phyloP scores from a whole-genome alignment of 1,140 invertebrate genomes.

The Acromyrmex heyeri region DNA sequence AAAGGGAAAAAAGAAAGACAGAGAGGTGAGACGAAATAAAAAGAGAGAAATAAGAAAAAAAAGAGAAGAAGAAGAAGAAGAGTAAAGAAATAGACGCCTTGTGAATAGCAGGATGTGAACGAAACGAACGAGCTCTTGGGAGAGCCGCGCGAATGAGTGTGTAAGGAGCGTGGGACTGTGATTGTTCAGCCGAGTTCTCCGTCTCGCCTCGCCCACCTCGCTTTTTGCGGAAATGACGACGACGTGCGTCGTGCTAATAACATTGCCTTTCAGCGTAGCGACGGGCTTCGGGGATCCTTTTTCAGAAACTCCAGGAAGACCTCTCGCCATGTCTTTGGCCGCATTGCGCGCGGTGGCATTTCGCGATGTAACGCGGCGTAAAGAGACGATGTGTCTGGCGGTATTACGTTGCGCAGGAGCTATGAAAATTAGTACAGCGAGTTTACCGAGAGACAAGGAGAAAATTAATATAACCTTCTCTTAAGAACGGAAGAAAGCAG shows the following conservation, averaged over 20 bases:
- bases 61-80: background rate
- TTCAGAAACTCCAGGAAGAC: conserved; percentile 33
- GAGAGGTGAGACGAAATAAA: conserved; percentile 9
- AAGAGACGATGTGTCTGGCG: conserved; percentile 37
- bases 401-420: conserved; percentile 38
- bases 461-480: conserved; percentile 41
- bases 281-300: conserved; percentile 37
- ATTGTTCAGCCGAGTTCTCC: conserved; percentile 67
- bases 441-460: background rate
- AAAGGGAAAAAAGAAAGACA: no score
- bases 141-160: conserved; percentile 72
- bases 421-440: conserved; percentile 51
- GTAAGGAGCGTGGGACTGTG: conserved; percentile 75
- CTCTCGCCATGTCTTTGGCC: conserved; percentile 29
- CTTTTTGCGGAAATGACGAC: conserved; percentile 57
- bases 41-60: background rate
- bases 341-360: conserved; percentile 5
- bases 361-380: conserved; percentile 38
- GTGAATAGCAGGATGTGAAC: conserved; percentile 78
- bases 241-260: conserved; percentile 58
- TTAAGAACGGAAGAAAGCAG: background rate
- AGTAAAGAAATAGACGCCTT: conserved; percentile 64
- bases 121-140: conserved; percentile 62
- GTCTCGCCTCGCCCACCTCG: background rate
- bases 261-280: conserved; percentile 51